phyloP scores from a whole-genome alignment of 2,113 vertebrate genomes.

The Alligator sinensis region DNA sequence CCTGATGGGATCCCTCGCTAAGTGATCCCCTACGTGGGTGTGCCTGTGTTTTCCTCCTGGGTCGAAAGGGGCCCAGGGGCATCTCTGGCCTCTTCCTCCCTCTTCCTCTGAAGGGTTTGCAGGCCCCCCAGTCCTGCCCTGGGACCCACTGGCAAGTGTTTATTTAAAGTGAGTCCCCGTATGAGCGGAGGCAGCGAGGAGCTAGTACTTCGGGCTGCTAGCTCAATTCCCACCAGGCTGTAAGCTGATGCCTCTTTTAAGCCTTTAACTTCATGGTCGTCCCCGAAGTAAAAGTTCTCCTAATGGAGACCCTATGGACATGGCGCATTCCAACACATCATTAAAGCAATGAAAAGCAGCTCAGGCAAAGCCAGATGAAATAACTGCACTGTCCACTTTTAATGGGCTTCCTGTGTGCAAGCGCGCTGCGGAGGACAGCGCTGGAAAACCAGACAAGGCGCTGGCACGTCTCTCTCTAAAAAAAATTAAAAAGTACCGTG shows the following conservation, averaged over 20 bases:
- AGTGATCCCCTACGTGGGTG: conserved; percentile 46
- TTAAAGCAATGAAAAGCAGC: conserved; percentile 89
- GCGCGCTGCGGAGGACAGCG: conserved; percentile 75
- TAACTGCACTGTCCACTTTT: conserved; percentile 86
- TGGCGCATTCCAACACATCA: conserved; percentile 94
- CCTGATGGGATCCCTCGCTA: conserved; percentile 6
- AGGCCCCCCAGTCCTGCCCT: conserved; percentile 58
- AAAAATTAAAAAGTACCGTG: conserved; percentile 19
- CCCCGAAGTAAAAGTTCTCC: conserved; percentile 87
- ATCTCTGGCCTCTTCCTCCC: conserved; percentile 29
- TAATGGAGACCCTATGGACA: conserved; percentile 95
- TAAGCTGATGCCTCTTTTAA: conserved; percentile 91
- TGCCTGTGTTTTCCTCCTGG: conserved; percentile 71
- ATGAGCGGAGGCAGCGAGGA: conserved; percentile 84
- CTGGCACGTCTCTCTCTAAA: conserved; percentile 66
- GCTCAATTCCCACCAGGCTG: conserved; percentile 89
- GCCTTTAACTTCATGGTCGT: conserved; percentile 85
- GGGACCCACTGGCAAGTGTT: conserved; percentile 80
- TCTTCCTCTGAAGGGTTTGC: conserved; percentile 49
- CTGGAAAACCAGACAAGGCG: conserved; percentile 70
- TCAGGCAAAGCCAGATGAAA: conserved; percentile 90
- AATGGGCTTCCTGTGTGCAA: conserved; percentile 90
- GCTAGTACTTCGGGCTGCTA: conserved; percentile 80
- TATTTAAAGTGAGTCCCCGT: conserved; percentile 86
- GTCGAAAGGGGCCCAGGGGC: conserved; percentile 64